Evolutionary conservation across 2,113 vertebrate species (phyloP).

Genomic region (Salvelinus fontinalis): DNA sequence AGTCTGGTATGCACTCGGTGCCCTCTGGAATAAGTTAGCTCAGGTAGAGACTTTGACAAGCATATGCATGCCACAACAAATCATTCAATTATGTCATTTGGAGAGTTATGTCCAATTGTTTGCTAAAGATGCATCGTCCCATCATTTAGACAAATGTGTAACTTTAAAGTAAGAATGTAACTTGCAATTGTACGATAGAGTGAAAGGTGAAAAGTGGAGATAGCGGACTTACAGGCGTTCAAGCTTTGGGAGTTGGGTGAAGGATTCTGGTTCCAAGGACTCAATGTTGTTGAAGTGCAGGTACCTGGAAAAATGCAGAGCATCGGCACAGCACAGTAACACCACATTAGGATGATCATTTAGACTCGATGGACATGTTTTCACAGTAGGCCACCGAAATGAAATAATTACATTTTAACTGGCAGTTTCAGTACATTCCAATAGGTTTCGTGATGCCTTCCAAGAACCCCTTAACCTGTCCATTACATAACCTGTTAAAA

Average conservation of each 20-base stretch:
- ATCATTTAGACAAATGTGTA: background rate
- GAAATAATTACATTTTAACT: background rate
- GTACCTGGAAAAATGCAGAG: slow-evolving; percentile 78
- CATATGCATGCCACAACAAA: background rate
- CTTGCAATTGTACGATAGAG: background rate
- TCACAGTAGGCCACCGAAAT: too few relatives aligned
- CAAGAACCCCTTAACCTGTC: slow-evolving; percentile 5
- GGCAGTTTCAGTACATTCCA: background rate
- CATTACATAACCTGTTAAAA: background rate
- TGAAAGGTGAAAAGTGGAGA: background rate
- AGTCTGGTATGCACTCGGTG: background rate
- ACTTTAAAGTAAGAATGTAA: background rate
- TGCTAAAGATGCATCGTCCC: background rate
- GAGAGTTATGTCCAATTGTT: background rate
- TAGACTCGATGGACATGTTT: background rate
- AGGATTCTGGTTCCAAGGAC: slow-evolving; percentile 91
- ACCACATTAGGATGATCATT: slow-evolving; percentile 16
- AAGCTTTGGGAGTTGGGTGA: slow-evolving; percentile 92
- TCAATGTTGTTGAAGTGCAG: slow-evolving; percentile 99
- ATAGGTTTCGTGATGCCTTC: background rate
- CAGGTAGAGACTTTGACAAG: background rate
- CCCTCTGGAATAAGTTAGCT: background rate
- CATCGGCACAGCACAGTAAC: slow-evolving; percentile 32
- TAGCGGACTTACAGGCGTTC: slow-evolving; percentile 90
- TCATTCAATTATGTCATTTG: background rate